phyloP scores from a whole-genome alignment of 2,797 vertebrate species.

The Falco naumanni region DNA sequence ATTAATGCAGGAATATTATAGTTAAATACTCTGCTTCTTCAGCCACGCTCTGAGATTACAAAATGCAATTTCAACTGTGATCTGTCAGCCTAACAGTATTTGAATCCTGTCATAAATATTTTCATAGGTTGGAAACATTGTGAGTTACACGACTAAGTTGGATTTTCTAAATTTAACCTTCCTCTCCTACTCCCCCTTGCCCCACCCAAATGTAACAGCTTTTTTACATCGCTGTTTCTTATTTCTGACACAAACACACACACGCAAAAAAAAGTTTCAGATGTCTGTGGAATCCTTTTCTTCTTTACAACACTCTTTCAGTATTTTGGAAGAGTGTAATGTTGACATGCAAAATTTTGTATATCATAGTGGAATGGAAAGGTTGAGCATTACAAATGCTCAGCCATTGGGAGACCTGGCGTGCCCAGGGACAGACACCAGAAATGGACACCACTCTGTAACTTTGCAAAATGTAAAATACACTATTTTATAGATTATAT shows the following conservation, averaged over 20 bases:
- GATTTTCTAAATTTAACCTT: conserved; percentile 17
- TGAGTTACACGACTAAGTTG: neutral
- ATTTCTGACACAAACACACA: neutral
- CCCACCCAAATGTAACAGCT: neutral
- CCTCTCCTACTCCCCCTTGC: neutral
- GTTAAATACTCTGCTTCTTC: neutral
- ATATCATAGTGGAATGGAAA: neutral
- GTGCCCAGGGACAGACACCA: neutral
- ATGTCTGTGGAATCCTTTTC: neutral
- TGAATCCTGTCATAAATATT: conserved; percentile 21
- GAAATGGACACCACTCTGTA: neutral
- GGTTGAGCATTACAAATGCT: accelerated
- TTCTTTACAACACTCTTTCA: neutral
- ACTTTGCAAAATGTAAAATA: neutral
- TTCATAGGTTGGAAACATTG: conserved; percentile 34
- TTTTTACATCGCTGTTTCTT: neutral
- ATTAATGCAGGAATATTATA: neutral
- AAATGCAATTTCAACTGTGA: conserved; percentile 15
- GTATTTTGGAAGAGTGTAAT: neutral
- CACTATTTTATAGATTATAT: neutral
- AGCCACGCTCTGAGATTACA: neutral
- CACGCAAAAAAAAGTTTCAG: neutral
- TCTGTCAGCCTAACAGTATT: neutral
- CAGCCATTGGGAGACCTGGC: neutral
- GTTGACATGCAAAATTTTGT: neutral